phyloP scores from a whole-genome alignment of 2,113 vertebrate genomes.

The Promerops cafer region DNA sequence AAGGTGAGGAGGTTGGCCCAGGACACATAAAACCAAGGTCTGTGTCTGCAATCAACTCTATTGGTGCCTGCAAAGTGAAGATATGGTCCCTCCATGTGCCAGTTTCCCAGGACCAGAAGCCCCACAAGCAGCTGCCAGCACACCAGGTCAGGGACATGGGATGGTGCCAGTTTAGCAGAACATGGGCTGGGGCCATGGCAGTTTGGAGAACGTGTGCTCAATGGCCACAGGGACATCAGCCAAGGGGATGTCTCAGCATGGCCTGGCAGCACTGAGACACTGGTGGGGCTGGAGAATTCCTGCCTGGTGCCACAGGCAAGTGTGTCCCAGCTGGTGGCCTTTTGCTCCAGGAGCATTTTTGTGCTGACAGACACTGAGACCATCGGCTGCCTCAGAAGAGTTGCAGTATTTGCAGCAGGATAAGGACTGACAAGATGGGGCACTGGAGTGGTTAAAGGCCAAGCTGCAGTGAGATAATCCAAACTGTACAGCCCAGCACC shows the following conservation, averaged over 20 bases:
- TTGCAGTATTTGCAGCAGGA: not conserved
- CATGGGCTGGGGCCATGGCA: rapidly evolving
- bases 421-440: not conserved
- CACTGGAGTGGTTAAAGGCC: not conserved
- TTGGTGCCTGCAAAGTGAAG: not conserved
- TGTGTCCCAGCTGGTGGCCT: not conserved
- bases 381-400: not conserved
- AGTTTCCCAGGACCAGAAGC: not conserved
- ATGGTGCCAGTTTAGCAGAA: not conserved
- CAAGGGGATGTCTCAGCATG: rapidly evolving
- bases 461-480: not conserved
- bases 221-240: too few relatives aligned
- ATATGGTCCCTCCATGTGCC: rapidly evolving
- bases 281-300: not conserved
- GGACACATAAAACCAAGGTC: not conserved
- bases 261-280: not conserved
- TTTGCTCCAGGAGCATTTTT: not conserved
- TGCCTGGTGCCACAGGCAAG: not conserved
- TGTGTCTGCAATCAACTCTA: not conserved
- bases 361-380: not conserved
- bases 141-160: not conserved
- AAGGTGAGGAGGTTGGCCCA: not conserved
- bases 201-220: rapidly evolving
- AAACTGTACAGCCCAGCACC: not conserved
- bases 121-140: not conserved